phyloP scores from a whole-genome alignment of 1,140 invertebrate genomes.

The Drusus annulatus region DNA sequence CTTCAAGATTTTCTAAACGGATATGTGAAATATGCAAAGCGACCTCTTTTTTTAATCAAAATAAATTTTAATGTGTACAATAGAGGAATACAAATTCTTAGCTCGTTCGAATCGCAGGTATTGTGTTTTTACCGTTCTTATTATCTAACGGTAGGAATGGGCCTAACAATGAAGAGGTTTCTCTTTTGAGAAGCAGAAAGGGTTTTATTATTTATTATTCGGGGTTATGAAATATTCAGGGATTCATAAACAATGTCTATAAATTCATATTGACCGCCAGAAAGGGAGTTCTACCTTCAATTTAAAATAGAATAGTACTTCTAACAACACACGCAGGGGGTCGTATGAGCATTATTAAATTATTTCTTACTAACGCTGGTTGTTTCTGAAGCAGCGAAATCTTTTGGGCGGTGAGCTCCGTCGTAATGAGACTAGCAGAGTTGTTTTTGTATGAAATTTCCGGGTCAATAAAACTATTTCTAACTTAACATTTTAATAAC shows the following conservation, averaged over 20 bases:
- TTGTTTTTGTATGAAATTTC: too few species aligned
- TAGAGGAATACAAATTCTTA: neutral
- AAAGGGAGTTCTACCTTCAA: too few species aligned
- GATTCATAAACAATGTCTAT: conserved; percentile 38
- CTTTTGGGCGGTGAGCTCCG: too few species aligned
- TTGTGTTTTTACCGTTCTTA: neutral
- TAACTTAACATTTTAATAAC: too few species aligned
- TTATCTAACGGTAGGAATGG: neutral
- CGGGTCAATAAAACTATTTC: too few species aligned
- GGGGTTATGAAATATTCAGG: conserved; percentile 35
- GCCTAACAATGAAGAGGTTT: neutral
- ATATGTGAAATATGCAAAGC: neutral
- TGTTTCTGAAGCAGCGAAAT: too few species aligned
- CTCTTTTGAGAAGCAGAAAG: neutral
- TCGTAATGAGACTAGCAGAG: too few species aligned
- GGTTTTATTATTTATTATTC: conserved; percentile 17
- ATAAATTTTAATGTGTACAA: neutral
- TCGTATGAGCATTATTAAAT: too few species aligned
- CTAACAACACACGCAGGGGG: too few species aligned
- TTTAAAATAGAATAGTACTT: too few species aligned
- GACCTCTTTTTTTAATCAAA: neutral
- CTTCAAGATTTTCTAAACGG: too few species aligned
- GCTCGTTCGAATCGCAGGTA: neutral
- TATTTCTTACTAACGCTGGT: too few species aligned
- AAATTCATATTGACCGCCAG: conserved; percentile 22